These are phyloP conservation scores for Drosophila aldrichi DNA, from an alignment of 2,888 invertebrate genomes.

Conservation along the genomic window DNA sequence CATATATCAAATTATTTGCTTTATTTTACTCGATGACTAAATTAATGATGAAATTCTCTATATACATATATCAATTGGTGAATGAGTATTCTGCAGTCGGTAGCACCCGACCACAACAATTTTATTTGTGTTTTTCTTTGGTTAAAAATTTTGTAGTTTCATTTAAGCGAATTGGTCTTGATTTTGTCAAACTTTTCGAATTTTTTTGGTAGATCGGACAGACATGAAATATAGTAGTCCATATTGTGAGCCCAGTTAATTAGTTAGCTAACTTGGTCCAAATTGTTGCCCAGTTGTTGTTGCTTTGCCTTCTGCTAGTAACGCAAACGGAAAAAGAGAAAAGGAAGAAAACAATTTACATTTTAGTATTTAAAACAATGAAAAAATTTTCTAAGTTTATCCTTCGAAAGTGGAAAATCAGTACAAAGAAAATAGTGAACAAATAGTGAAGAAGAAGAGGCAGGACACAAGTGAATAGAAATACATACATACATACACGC, in stretches of 20 bases:
- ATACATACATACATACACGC: neutral
- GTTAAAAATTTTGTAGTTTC: slow-evolving; percentile 24
- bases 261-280: slow-evolving; percentile 34
- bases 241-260: slow-evolving; percentile 8
- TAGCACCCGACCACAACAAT: too few relatives aligned
- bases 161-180: slow-evolving; percentile 3
- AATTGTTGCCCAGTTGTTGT: slow-evolving; percentile 25
- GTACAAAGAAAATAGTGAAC: slow-evolving; percentile 38
- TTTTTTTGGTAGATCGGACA: neutral
- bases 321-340: neutral
- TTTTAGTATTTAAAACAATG: slow-evolving; percentile 33
- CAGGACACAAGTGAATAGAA: slow-evolving; percentile 15
- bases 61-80: too few relatives aligned
- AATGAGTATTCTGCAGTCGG: too few relatives aligned
- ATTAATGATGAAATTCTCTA: too few relatives aligned
- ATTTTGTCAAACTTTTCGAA: neutral
- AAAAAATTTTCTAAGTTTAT: slow-evolving; percentile 36
- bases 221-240: neutral
- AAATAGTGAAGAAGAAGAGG: slow-evolving; percentile 4
- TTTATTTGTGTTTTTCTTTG: neutral
- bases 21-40: neutral
- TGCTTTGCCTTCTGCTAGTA: slow-evolving; percentile 11
- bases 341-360: neutral
- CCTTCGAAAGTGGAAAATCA: slow-evolving; percentile 32
- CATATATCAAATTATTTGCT: slow-evolving; percentile 46